Evolutionary conservation across 2,113 vertebrate species (phyloP), one percentile per base, ranked within the genome.

Genomic region (Noturus placidus): DNA sequence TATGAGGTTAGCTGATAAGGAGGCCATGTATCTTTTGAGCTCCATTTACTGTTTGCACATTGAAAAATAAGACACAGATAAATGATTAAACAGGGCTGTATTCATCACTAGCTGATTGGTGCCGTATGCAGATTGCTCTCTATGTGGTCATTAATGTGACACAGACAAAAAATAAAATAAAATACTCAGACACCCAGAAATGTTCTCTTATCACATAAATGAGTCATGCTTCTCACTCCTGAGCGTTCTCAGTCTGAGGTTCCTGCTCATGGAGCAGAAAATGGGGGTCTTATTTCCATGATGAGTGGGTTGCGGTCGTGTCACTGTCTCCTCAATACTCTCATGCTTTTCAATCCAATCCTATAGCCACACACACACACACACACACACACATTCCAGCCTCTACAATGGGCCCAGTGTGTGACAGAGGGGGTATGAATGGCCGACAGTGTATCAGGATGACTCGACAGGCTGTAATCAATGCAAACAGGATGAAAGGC

Each of bases 401-500:
- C 57, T 35, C 91, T 93, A 96, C 95, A 96, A 95, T 95, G 84
- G 91, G 89, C 92, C 93, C 90, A 95, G 93, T 94, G 93, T 93
- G 94, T 90, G 90, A 93, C 92, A 89, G 89, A 83, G 90, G 89
- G 79, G 89, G 93, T 89, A 94, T 93, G 94, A 95, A 95, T 87
- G 57, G 81, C 46, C 89, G 86, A 91, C 89, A 94, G 91, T 93
- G 92, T 93, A 93, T 94, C 90, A 77, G 93, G 89, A 92, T 95
- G 94, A 94, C 93, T 95, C 91, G 95, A 94, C 93, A 92, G 93
- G 89, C 93, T 89, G 93, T 94, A 94, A 94, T 94, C 95, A 94
- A 94, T 94, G 92, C 93, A 93, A 94, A 94, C 92, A 94, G 93
- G 92, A 95, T 94, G 92, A 94, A 93, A 92, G 91, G 90, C 89